Percentiles rank a stretch among this genome's conserved stretches.
Evolutionary conservation across 2,113 vertebrate species (phyloP).

Genomic region (Alaudala cheleensis): DNA sequence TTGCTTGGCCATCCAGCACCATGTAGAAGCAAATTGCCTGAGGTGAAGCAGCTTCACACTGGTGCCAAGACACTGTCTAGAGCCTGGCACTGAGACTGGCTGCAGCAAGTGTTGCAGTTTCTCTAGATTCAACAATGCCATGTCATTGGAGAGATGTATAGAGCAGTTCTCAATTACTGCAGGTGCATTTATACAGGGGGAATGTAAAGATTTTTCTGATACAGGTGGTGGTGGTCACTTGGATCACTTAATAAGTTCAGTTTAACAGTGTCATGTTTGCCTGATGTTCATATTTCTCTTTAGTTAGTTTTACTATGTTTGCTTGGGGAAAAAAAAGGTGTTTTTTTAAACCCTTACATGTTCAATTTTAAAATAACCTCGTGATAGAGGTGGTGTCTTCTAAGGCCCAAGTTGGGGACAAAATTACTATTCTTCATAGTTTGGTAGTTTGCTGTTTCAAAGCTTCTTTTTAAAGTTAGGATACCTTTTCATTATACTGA

Average conservation of each 20-base stretch:
- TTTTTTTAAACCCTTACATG: neutral
- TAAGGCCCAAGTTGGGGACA: neutral
- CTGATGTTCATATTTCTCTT: neutral
- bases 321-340: neutral
- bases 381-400: neutral
- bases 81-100: neutral
- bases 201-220: neutral
- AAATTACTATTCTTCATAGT: neutral
- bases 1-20: neutral
- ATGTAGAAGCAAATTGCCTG: neutral
- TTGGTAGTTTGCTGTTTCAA: neutral
- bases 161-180: neutral
- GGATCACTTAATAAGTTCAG: neutral
- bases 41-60: neutral
- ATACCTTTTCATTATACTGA: neutral
- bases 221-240: no score
- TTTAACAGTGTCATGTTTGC: neutral
- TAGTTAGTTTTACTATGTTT: neutral
- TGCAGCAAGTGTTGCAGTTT: neutral
- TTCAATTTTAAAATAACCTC: neutral
- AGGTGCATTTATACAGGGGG: rapidly evolving
- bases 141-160: neutral
- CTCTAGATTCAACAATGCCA: no score
- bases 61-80: neutral
- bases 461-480: neutral